A percentile compares a stretch with the other conserved stretches of the same genome.
Evolutionary conservation across 2,888 invertebrate genomes (phyloP).

Genomic region (Campaea margaritaria): DNA sequence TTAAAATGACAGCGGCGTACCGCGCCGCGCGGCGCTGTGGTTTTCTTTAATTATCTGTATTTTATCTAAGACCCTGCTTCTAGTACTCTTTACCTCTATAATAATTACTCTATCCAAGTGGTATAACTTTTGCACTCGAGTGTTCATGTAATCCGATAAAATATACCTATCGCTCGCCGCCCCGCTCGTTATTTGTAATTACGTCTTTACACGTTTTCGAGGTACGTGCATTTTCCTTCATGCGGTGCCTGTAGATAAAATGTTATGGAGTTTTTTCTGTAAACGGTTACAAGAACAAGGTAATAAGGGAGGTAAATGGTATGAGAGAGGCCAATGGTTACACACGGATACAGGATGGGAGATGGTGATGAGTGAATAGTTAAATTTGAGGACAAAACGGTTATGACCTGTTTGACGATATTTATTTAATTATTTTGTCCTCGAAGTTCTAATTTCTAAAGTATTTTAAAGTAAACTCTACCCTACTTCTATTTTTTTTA

Average conservation of each 20-base stretch:
- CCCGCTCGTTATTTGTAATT: constrained; percentile 74
- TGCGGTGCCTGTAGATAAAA: constrained; percentile 40
- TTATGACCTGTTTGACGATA: no score
- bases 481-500: no score
- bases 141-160: constrained; percentile 74
- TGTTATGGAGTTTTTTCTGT: constrained; percentile 36
- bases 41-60: no score
- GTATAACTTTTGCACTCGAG: constrained; percentile 28
- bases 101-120: constrained; percentile 8
- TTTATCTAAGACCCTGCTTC: neutral
- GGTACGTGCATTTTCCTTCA: constrained; percentile 45
- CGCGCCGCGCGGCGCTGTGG: no score
- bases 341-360: constrained; percentile 7
- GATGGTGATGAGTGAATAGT: constrained; percentile 1
- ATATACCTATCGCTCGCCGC: constrained; percentile 68
- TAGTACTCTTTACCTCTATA: constrained; percentile 2
- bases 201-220: constrained; percentile 55
- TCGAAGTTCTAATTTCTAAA: no score
- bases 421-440: no score
- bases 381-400: constrained; percentile 6
- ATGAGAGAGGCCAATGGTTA: constrained; percentile 22
- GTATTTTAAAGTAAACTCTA: no score
- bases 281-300: constrained; percentile 32
- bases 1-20: no score
- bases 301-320: constrained; percentile 28